phyloP scores from a whole-genome alignment of 2,113 vertebrate genomes.

The Pampusana beccarii region DNA sequence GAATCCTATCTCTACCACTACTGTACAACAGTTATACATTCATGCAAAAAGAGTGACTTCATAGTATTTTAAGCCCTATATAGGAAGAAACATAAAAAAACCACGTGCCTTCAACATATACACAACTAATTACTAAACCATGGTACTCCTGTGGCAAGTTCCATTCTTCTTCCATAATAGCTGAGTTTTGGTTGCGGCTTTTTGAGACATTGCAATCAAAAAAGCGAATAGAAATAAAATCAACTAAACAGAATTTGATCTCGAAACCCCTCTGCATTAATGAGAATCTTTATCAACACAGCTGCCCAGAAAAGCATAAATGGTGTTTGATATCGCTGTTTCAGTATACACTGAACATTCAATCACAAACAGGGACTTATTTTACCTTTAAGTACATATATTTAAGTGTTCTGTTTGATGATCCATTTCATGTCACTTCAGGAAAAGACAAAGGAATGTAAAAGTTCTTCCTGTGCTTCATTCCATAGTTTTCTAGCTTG shows the following conservation, averaged over 20 bases:
- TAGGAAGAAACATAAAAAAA: neutral
- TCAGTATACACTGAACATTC: neutral
- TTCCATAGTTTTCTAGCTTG: neutral
- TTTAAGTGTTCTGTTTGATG: neutral
- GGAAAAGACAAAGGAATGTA: neutral
- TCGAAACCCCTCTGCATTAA: neutral
- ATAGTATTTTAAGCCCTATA: neutral
- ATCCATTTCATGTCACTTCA: neutral
- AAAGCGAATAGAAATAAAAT: neutral
- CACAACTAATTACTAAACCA: neutral
- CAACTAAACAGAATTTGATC: neutral
- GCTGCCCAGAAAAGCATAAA: neutral
- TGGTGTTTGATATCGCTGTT: neutral
- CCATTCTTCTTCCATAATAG: neutral
- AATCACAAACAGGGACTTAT: neutral
- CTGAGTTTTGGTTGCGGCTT: neutral
- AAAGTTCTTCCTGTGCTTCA: neutral
- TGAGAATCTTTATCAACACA: neutral
- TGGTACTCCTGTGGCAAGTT: neutral
- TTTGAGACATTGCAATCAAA: neutral
- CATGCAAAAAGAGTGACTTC: neutral
- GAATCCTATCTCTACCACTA: neutral
- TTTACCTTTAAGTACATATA: neutral
- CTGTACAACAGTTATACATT: neutral
- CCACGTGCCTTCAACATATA: neutral